phyloP scores from a whole-genome alignment of 2,113 vertebrate genomes.

The Platysteira castanea region DNA sequence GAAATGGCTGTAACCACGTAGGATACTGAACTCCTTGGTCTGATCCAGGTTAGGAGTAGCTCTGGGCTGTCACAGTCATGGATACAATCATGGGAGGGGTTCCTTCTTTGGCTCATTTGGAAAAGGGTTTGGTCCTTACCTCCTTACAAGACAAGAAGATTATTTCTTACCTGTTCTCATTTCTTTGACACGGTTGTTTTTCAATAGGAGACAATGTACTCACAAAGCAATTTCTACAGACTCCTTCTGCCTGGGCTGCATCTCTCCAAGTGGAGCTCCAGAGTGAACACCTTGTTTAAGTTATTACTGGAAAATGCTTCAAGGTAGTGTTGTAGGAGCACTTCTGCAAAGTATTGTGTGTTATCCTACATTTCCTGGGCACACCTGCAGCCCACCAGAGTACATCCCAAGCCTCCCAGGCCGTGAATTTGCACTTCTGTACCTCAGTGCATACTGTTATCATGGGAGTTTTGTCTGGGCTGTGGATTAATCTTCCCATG shows the following conservation, averaged over 20 bases:
- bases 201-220: not conserved
- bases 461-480: not conserved
- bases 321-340: not conserved
- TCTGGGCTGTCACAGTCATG: not conserved
- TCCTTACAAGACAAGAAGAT: not conserved
- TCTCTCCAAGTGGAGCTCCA: rapidly evolving
- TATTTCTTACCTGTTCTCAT: not conserved
- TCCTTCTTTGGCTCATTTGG: not conserved
- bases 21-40: not conserved
- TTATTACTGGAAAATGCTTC: not conserved
- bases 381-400: not conserved
- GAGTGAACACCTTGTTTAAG: not conserved
- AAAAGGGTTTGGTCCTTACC: not conserved
- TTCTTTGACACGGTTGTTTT: not conserved
- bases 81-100: rapidly evolving
- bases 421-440: not conserved
- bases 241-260: not conserved
- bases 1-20: not conserved
- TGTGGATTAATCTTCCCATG: not conserved
- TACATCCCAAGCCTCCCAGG: not conserved
- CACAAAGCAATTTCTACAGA: not conserved
- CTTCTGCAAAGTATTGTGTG: not conserved
- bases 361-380: not conserved
- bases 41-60: not conserved
- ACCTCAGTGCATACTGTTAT: rapidly evolving